Base-by-base conservation (phyloP, 2,113 vertebrate species). In the Manacus vitellinus region DNA sequence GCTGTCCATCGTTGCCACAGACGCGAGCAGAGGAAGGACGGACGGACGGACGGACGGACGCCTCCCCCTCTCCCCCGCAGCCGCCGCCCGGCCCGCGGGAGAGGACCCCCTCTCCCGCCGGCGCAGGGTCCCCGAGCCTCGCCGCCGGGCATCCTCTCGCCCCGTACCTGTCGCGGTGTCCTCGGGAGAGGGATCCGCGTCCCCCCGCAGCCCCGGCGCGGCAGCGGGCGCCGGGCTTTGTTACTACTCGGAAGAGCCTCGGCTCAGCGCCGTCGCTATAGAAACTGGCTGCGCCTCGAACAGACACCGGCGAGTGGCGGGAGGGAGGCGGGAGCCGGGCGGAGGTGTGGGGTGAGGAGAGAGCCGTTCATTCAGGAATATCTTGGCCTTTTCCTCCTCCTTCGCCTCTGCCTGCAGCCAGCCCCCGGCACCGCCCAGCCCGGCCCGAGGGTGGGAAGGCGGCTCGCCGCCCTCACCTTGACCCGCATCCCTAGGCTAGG, bases 211-310 rank as follows among this genome's bases (percentile, higher is more conserved):
- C 82, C 52, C 75, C 75, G 23, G 79, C 74, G 70, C 94, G 66
- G 82, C 78, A 8, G 89, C 71, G 68, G 62, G 88, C 83, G 25
- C 63, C 61, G 51, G 94, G 95, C 95, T 96, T 97, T 96, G 97
- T 96, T 97, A 92, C 92, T 97, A 96, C 91, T 92, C 81, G 74
- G 74, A 81, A 72, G 89, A 94, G 95, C 87, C 85, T 87, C 70
- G 92, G 94, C 84, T 79, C 95, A 55, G 91, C 88, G 83, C 94
- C 73, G 97, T 97, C 95, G 97, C 97, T 94, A 97, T 97, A 96
- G 97, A 96, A 97, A 97, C 97, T 94, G 95, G 77, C 96, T 93
- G 91, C 94, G 71, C 94, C 89, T 90, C 85, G 51, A 17, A 94
- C 73, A 83, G 90, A 46, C 76, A 89, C 83, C 46, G 79, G 79